Conservation (phyloP, 1,140 invertebrate species). For the Drosophila nebulosa region DNA sequence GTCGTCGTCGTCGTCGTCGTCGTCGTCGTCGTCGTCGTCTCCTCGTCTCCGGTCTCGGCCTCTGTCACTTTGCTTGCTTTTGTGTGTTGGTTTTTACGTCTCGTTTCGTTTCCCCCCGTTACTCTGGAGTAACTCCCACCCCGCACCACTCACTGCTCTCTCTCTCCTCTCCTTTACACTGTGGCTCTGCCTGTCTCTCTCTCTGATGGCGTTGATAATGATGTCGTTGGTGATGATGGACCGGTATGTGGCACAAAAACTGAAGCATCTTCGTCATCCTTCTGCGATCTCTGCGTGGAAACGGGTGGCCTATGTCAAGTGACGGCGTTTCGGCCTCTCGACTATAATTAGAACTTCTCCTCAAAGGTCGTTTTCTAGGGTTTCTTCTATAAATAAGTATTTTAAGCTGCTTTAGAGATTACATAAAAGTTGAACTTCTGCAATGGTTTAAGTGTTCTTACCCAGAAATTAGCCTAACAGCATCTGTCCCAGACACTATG, state of each 20-base stretch:
- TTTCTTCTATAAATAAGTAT: slow-evolving; percentile 25
- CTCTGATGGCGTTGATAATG: slow-evolving; percentile 71
- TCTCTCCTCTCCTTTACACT: too few relatives aligned
- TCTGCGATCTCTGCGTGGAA: slow-evolving; percentile 1
- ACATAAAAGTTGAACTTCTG: slow-evolving; percentile 38
- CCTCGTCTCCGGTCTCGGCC: too few relatives aligned
- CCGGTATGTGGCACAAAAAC: slow-evolving; percentile 47
- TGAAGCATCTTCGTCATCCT: slow-evolving; percentile 30
- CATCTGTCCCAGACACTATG: background rate
- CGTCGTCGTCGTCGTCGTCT: too few relatives aligned
- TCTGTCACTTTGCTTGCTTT: slow-evolving; percentile 22
- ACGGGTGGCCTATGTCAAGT: slow-evolving; percentile 31
- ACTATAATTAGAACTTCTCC: slow-evolving; percentile 45
- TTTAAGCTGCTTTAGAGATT: slow-evolving; percentile 60
- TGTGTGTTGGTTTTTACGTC: slow-evolving; percentile 35
- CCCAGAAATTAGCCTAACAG: background rate
- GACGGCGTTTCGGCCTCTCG: slow-evolving; percentile 24
- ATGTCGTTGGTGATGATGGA: slow-evolving; percentile 75
- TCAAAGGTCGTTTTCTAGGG: slow-evolving; percentile 38
- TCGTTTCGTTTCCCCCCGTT: slow-evolving; percentile 6
- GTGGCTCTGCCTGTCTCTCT: slow-evolving; percentile 4
- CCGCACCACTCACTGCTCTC: too few relatives aligned
- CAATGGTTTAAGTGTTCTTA: slow-evolving; percentile 28
- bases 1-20: too few relatives aligned
- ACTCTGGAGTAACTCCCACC: background rate